Base-by-base conservation (phyloP, 2,113 vertebrate genomes). In the Melanocharis versteri region DNA sequence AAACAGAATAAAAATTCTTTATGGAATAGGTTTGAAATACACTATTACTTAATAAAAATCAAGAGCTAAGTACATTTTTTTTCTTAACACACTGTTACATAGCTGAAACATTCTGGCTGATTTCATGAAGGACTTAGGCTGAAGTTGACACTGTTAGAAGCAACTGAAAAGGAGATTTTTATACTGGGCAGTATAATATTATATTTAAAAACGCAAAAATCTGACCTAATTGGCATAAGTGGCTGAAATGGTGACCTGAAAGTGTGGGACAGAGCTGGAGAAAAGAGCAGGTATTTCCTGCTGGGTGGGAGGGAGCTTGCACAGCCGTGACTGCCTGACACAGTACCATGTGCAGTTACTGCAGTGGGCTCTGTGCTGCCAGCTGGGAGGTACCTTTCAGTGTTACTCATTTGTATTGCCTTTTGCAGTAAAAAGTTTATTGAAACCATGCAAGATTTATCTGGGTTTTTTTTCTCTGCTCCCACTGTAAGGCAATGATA, bases 291-390 rank as follows among this genome's bases (percentile, higher is more conserved):
- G 4, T 68, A 23, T 47, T 80, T 90, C 11, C 54, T 90, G 33
- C 45, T 39, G 45, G 17, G 20, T 58, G 57, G 48, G 15, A 30
- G 58, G 45, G 61, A 37, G 28, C 42, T 56, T 51, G 56, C 69
- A 50, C 27, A 27, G 7, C 56, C 1, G 0, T 35, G 28, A 14
- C 19, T 57, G 2, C 18, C 28, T 60, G 40, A 1, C 64, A 5
- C 0, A 13, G 64, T 39, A 13, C 58, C 37, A 13, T 1, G 2
- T 26, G 21, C 42, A 40, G 26, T 14, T 18, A 27, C 62, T 89
- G 76, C 76, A 44, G 23, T 23, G 47, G 28, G 21, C n/a, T 51
- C 1, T 18, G 13, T 17, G 20, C 56, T 53, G 21, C n/a, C 21
- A 50, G 19, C 17, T 50, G n/a, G 35, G 35, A 86, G 13, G 26